These are phyloP conservation scores for Mesaphorura yosii DNA, from an alignment of 1,140 invertebrate species.

Conservation along the genomic window DNA sequence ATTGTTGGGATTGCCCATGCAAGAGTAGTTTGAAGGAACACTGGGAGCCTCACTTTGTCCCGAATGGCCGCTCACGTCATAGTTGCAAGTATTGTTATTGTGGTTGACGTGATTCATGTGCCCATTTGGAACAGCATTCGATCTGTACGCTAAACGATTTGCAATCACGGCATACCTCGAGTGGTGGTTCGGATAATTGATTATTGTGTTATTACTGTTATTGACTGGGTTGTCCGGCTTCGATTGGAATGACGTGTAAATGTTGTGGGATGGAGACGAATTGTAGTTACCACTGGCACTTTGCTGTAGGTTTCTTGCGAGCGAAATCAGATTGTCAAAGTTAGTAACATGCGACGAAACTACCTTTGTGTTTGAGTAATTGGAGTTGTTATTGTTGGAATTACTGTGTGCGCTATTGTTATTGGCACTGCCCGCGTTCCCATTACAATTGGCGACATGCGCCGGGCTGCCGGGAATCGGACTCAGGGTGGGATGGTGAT, in stretches of 20 bases:
- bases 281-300: background rate
- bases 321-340: conserved; percentile 19
- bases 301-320: conserved; percentile 13
- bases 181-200: conserved; percentile 17
- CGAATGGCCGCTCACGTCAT: no score
- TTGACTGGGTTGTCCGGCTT: background rate
- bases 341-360: no score
- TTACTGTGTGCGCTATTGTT: background rate
- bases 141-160: conserved; percentile 9
- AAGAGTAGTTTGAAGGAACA: no score
- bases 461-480: conserved; percentile 22
- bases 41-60: no score
- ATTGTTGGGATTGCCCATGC: no score
- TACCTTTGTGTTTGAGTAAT: conserved; percentile 8
- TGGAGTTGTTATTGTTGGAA: background rate
- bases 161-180: conserved; percentile 16
- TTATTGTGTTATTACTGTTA: background rate
- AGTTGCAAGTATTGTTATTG: no score
- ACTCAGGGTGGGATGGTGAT: conserved; percentile 20
- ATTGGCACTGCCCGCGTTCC: conserved; percentile 4
- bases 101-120: background rate
- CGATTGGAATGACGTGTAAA: background rate
- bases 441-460: conserved; percentile 3
- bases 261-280: background rate
- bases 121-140: background rate